These are phyloP conservation scores for Tetheella fluctuosa DNA, from an alignment of 2,888 invertebrate species.

Conservation along the genomic window DNA sequence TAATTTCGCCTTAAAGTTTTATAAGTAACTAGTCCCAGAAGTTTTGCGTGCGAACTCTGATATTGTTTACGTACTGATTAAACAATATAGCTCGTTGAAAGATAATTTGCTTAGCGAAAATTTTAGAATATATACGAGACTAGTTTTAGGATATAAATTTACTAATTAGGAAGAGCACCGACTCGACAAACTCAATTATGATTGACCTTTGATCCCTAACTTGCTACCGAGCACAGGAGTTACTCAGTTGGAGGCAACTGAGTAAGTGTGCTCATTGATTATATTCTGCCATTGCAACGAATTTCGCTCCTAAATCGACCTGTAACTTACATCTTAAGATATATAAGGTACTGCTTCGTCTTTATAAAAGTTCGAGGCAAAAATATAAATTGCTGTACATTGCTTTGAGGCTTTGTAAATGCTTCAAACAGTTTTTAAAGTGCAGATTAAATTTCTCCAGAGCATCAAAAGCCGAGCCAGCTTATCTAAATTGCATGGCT, in stretches of 20 bases:
- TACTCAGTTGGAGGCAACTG: constrained; percentile 43
- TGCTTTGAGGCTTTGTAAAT: constrained; percentile 43
- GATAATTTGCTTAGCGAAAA: neutral
- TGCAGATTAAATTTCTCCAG: constrained; percentile 70
- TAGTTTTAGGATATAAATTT: constrained; percentile 23
- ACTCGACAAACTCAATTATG: constrained; percentile 59
- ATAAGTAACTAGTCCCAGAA: neutral
- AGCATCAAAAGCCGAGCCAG: constrained; percentile 50
- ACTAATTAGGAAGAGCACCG: constrained; percentile 28
- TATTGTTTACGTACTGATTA: neutral
- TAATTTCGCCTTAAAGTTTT: neutral
- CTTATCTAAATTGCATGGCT: constrained; percentile 70
- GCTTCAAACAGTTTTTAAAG: constrained; percentile 47
- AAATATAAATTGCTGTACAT: constrained; percentile 37
- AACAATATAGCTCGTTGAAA: neutral
- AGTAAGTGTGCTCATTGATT: constrained; percentile 41
- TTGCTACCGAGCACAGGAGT: too few relatives aligned
- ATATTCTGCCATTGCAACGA: constrained; percentile 20
- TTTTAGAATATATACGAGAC: neutral
- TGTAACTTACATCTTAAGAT: constrained; percentile 1
- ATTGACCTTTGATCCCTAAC: constrained; percentile 60
- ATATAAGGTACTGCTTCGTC: too few relatives aligned
- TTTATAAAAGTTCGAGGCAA: too few relatives aligned
- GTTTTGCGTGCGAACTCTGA: neutral
- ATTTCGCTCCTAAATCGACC: too few relatives aligned